A percentile compares a stretch with the other conserved stretches of the same genome.
phyloP scores from a whole-genome alignment of 2,888 invertebrate species.

The Platycnemis pennipes region DNA sequence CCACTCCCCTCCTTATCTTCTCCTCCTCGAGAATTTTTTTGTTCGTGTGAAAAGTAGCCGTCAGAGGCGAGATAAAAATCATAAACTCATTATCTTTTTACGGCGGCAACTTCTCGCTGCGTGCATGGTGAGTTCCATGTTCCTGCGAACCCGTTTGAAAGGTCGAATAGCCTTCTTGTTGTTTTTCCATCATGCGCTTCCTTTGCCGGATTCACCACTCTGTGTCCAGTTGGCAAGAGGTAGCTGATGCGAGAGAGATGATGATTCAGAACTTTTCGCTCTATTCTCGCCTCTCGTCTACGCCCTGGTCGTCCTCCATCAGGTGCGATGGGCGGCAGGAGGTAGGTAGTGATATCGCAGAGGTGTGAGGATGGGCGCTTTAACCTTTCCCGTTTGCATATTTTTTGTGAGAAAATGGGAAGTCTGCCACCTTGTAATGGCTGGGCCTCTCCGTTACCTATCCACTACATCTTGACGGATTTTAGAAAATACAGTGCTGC shows the following conservation, averaged over 20 bases:
- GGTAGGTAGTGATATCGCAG: no score
- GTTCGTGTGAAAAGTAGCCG: neutral
- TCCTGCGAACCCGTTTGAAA: neutral
- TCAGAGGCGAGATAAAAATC: neutral
- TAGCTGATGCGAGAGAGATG: neutral
- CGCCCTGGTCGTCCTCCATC: no score
- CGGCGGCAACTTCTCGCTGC: neutral
- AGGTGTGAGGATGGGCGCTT: no score
- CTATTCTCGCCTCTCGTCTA: no score
- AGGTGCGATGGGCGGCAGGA: no score
- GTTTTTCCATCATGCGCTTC: neutral
- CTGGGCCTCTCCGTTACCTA: no score
- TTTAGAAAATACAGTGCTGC: no score
- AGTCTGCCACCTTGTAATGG: no score
- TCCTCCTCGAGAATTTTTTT: neutral
- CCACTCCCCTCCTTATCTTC: neutral
- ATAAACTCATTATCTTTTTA: neutral
- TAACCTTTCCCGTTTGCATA: no score
- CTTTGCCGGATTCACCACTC: neutral
- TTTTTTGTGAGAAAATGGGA: no score
- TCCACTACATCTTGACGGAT: no score
- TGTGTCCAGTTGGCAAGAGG: neutral
- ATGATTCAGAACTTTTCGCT: neutral
- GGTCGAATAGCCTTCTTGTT: neutral
- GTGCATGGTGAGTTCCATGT: constrained; percentile 11